These are phyloP conservation scores for Argyresthia albistria DNA, from an alignment of 2,888 invertebrate genomes.

Conservation along the genomic window DNA sequence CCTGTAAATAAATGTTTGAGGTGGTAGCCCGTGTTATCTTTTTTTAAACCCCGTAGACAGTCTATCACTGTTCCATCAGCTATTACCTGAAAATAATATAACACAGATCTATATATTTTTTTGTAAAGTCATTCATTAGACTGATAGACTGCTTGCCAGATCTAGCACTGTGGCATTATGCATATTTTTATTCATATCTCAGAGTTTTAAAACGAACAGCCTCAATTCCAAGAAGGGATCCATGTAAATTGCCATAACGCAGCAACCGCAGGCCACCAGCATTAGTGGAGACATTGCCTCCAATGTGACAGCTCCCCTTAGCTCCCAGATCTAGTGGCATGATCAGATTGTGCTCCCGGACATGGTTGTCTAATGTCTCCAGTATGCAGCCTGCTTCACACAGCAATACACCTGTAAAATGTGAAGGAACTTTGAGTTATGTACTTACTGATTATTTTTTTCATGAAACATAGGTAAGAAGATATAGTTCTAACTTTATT, in stretches of 20 bases:
- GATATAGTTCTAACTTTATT: too few species aligned
- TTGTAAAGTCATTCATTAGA: too few species aligned
- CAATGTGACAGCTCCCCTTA: slow-evolving; percentile 95
- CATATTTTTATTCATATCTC: too few species aligned
- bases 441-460: too few species aligned
- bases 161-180: too few species aligned
- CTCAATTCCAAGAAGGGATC: slow-evolving; percentile 91
- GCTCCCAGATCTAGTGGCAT: slow-evolving; percentile 98
- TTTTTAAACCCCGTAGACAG: slow-evolving; percentile 88
- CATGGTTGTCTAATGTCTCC: slow-evolving; percentile 84
- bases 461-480: too few species aligned
- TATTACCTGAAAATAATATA: slow-evolving; percentile 74
- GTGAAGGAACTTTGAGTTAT: too few species aligned
- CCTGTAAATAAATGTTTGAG: slow-evolving; percentile 97
- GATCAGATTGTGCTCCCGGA: slow-evolving; percentile 82
- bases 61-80: slow-evolving; percentile 90
- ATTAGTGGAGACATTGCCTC: slow-evolving; percentile 96
- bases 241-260: slow-evolving; percentile 95
- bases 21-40: slow-evolving; percentile 98
- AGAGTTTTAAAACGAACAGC: slow-evolving; percentile 74
- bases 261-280: slow-evolving; percentile 96
- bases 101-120: background rate
- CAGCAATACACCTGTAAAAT: slow-evolving; percentile 75
- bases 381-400: slow-evolving; percentile 97
- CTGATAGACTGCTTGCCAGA: too few species aligned